phyloP scores from a whole-genome alignment of 2,113 vertebrate species.

The Antechinus flavipes region DNA sequence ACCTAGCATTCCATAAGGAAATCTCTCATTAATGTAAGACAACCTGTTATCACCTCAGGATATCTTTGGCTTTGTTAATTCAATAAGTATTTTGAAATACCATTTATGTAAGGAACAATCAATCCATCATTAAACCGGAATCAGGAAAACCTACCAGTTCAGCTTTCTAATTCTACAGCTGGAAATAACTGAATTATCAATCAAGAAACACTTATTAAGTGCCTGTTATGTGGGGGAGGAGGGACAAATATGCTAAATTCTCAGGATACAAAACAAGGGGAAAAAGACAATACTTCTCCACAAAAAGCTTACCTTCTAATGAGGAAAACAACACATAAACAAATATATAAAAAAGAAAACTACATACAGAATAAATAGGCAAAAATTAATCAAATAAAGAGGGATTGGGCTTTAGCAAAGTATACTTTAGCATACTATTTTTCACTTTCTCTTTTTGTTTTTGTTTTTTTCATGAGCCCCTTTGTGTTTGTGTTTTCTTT shows the following conservation, averaged over 20 bases:
- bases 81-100: background rate
- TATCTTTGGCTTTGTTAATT: conserved; percentile 27
- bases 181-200: background rate
- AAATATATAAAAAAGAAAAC: background rate
- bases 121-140: background rate
- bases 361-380: background rate
- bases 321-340: background rate
- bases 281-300: background rate
- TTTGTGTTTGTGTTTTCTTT: background rate
- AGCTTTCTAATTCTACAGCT: background rate
- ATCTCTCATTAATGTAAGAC: conserved; percentile 33
- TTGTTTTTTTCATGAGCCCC: background rate
- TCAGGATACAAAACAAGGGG: background rate
- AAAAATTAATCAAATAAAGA: background rate
- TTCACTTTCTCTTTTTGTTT: too few species aligned
- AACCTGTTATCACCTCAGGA: background rate
- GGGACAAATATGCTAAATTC: background rate
- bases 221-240: background rate
- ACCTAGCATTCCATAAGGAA: background rate
- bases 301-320: background rate
- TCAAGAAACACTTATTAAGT: background rate
- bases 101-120: background rate
- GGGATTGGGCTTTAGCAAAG: background rate
- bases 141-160: background rate
- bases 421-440: too few species aligned